Evolutionary conservation across 1,140 invertebrate genomes (phyloP).

Genomic region (Propsilocerus akamusi): DNA sequence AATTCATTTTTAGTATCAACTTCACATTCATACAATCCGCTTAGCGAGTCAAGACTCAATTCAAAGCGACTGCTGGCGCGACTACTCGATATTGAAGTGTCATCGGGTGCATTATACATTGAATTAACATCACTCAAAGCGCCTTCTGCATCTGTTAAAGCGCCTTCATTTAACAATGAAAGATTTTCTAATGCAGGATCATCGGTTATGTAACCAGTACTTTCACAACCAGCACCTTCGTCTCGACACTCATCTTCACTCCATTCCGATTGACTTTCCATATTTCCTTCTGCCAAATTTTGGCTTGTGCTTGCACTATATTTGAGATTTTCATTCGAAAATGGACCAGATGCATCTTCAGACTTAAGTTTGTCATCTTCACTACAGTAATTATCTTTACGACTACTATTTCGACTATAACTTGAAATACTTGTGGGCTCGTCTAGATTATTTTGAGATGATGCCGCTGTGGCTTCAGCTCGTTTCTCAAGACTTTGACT

Average conservation of each 20-base stretch:
- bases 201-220: conserved; percentile 63
- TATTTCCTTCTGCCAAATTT: conserved; percentile 24
- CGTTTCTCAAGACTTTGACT: background rate
- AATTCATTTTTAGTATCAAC: conserved; percentile 23
- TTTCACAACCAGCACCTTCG: conserved; percentile 40
- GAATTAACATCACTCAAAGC: conserved; percentile 71
- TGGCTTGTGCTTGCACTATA: conserved; percentile 18
- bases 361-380: conserved; percentile 5
- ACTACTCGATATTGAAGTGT: conserved; percentile 57
- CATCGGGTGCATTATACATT: conserved; percentile 55
- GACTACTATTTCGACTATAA: background rate
- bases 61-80: conserved; percentile 57
- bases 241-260: conserved; percentile 39
- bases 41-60: conserved; percentile 55
- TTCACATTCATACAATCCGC: conserved; percentile 58
- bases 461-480: background rate
- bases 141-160: conserved; percentile 69
- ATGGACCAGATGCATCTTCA: conserved; percentile 6
- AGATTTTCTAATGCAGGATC: conserved; percentile 66
- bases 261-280: conserved; percentile 59
- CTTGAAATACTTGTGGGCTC: conserved; percentile 1
- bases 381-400: background rate
- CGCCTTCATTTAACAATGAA: conserved; percentile 64
- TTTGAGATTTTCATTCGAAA: conserved; percentile 18
- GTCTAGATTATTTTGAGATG: conserved; percentile 6